Percentiles rank a stretch among this genome's conserved stretches.
Evolutionary conservation across 2,797 vertebrate genomes (phyloP).

Genomic region (Malacoctenus gilli): DNA sequence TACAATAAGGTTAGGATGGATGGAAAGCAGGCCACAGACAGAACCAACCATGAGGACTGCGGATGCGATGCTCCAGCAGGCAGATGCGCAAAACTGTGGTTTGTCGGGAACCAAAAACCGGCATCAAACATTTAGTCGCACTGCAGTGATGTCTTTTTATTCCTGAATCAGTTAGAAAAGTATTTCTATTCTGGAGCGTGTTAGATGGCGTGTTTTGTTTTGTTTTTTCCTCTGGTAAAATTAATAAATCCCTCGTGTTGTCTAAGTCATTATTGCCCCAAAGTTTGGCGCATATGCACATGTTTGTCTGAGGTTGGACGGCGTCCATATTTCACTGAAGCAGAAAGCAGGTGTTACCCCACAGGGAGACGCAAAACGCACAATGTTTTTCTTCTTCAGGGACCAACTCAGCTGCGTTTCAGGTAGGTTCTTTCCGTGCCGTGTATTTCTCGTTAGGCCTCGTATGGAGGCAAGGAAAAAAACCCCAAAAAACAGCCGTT

Average conservation of each 20-base stretch:
- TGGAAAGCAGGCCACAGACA: conserved; percentile 19
- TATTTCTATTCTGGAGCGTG: no score
- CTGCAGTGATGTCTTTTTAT: no score
- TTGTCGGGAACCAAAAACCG: neutral
- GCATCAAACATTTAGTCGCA: neutral
- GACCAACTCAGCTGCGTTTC: conserved; percentile 10
- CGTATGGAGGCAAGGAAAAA: no score
- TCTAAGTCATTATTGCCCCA: no score
- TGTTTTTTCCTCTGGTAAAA: no score
- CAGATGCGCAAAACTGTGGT: conserved; percentile 3
- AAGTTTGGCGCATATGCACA: no score
- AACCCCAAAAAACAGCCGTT: neutral
- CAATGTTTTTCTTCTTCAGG: neutral
- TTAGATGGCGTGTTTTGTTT: no score
- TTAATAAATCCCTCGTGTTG: no score
- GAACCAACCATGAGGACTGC: conserved; percentile 10
- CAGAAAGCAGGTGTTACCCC: no score
- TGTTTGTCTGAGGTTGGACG: no score
- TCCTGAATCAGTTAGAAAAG: conserved; percentile 12
- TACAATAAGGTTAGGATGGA: conserved; percentile 36
- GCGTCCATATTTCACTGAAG: no score
- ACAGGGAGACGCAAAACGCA: conserved; percentile 17
- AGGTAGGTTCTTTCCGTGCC: conserved; percentile 1
- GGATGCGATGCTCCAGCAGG: conserved; percentile 4
- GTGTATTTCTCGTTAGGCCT: neutral